Base-by-base conservation (phyloP, 2,113 vertebrate genomes). In the Erythrolamprus reginae region DNA sequence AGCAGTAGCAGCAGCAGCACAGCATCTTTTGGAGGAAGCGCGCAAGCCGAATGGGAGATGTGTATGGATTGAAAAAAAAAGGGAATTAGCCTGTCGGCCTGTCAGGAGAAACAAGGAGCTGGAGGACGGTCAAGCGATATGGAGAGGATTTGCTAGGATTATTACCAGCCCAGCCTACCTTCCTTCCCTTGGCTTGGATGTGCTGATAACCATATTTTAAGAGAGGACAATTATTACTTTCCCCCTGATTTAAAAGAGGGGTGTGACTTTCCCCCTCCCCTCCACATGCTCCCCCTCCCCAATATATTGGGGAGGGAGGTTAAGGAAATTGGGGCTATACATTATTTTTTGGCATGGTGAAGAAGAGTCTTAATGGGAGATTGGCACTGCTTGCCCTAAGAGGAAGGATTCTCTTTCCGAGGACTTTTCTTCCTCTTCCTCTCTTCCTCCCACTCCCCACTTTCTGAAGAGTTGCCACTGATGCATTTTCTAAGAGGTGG, bases 71-170 rank as follows among this genome's bases (percentile, higher is more conserved):
- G 70, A 77, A 42, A 77, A 77, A 42, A 77, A 42, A 77, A 77
- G 21, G 33, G 33, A 33, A 21, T 90, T 87, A 88, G 61, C 65
- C 28, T 90, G 70, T 51, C 86, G 6, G 93, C 92, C 89, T 82
- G 48, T 38, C 88, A 84, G 93, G 93, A 90, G 95, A 88, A 91
- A 55, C 93, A 91, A 56, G 92, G 89, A 88, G 94, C 47, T 89
- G 86, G 91, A 92, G 90, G 96, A 90, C 94, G 86, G 92, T 83
- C 48, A 87, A 87, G 95, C 89, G 95, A 91, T 96, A 97, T 97
- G 97, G 96, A 94, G 84, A 94, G 96, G 93, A 92, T 96, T 93
- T 94, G 95, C 93, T 93, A 93, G 95, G 94, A 93, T 93, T 94
- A 93, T 93, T 91, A 88, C 24, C 55, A 84, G 95, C 92, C 94